Base-by-base conservation (phyloP, 2,888 invertebrate species). In the Clitarchus hookeri region DNA sequence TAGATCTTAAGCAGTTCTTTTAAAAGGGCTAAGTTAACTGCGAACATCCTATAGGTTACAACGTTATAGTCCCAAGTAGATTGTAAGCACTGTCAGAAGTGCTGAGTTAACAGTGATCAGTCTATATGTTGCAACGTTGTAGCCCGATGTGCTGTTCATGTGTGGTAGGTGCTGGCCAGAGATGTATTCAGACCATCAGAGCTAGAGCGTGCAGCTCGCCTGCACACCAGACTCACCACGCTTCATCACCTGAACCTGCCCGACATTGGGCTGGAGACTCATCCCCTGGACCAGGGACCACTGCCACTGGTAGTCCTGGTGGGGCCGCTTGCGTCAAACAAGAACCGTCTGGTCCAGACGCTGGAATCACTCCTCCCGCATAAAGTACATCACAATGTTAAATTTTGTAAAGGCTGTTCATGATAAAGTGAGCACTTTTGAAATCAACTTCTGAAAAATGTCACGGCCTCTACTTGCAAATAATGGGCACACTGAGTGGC, bases 301-400 rank as follows among this genome's bases (percentile, higher is more conserved):
- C 91, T 91, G n/a, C 91, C 91, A 2, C 89, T 92, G 36, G 89
- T 93, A 6, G 89, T 92, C 54, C 89, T 92, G 23, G 91, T 91
- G 26, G 92, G 92, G 25, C 91, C 92, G 12, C 90, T 90, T 6
- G 91, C 91, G 4, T 89, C 91, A 1, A 90, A 89, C 85, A 92
- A 92, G 88, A 88, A 89, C 36, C 54, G 88, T n/a, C 85, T 92
- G 83, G 90, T 90, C 12, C 87, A 89, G 84, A 88, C 89, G 12
- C 88, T 91, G 80, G 90, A 89, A 80, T 88, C 89, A 53, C 88
- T 87, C 84, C 84, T 90, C 83, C 83, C 89, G 0, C 88, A 88
- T 6, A 89, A 88, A 85, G 90, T 91, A 88, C 27, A 23, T 19
- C 65, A n/a, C 6, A 6, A 19, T 65, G 48, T 48, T 48, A 48